Evolutionary conservation across 2,113 vertebrate species (phyloP), one percentile per base, ranked within the genome.

Genomic region (Tachysurus fulvidraco): DNA sequence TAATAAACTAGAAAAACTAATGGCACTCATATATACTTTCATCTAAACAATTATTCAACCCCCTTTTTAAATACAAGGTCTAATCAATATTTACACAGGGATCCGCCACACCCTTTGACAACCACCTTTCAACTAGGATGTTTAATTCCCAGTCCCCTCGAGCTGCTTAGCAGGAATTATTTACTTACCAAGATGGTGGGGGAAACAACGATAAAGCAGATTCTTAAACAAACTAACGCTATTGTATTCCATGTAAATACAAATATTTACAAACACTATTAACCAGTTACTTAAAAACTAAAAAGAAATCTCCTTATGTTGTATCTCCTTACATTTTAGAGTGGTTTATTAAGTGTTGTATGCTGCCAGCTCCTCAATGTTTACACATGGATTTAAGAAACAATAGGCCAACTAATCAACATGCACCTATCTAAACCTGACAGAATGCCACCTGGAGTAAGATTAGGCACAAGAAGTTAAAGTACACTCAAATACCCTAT

Each of bases 81-180:
- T 74, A 54, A 84, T 91, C 89, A 94, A 94, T 95, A 93, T 96
- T 94, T 90, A 90, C 88, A 25, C 73, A 87, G 78, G 81, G 91
- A 83, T 87, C 89, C 19, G 76, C 88, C 85, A 91, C 88, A 83
- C 90, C 89, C 86, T 89, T 85, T 88, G 65, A 86, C 89, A 91
- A 91, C 90, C 89, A 91, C 81, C 87, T 90, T 36, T 87, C 85
- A 90, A 91, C 92, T 93, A 93, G 92, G 91, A 95, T 92, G 86
- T 93, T 91, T 83, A 88, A 65, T 59, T 85, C 88, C 30, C 83
- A 57, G 62, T 87, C 74, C 79, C 50, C 50, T 83, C 57, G 78
- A 62, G 55, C n/a, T 41, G 79, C 62, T 78, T 41, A 83, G 36
- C 71, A 74, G 83, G 89, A 85, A 50, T 84, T 93, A 86, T 93